Evolutionary conservation across 2,888 invertebrate species (phyloP).

Genomic region (Drosophila rellima): DNA sequence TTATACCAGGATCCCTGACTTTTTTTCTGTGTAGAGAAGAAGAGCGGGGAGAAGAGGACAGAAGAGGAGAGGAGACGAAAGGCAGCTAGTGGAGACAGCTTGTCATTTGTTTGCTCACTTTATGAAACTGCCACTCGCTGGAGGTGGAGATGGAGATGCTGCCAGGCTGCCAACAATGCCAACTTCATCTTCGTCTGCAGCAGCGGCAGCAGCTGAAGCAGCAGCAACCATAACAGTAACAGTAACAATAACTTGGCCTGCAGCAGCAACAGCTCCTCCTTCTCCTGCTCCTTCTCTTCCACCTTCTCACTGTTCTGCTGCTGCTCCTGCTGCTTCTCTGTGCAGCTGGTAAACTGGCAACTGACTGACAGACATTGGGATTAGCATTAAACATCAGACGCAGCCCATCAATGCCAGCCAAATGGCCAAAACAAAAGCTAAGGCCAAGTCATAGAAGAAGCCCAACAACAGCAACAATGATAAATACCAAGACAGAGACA

Average conservation of each 20-base stretch:
- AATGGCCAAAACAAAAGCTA: slow-evolving; percentile 48
- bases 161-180: slow-evolving; percentile 57
- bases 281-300: background rate
- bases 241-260: slow-evolving; percentile 63
- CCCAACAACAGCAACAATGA: slow-evolving; percentile 23
- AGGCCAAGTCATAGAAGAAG: slow-evolving; percentile 5
- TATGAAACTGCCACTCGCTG: slow-evolving; percentile 58
- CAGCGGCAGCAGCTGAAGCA: slow-evolving; percentile 18
- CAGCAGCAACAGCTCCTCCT: slow-evolving; percentile 26
- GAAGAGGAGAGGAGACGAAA: background rate
- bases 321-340: background rate
- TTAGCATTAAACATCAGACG: slow-evolving; percentile 76
- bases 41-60: background rate
- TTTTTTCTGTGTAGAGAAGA: too few relatives aligned
- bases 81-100: slow-evolving; percentile 26
- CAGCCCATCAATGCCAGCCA: slow-evolving; percentile 52
- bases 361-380: slow-evolving; percentile 73
- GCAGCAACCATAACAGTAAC: slow-evolving; percentile 48
- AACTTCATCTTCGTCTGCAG: slow-evolving; percentile 76
- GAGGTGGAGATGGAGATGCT: slow-evolving; percentile 24
- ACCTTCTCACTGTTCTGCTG: background rate
- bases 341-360: slow-evolving; percentile 32
- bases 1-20: too few relatives aligned
- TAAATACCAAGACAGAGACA: slow-evolving; percentile 15
- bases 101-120: slow-evolving; percentile 79